phyloP scores from a whole-genome alignment of 2,797 vertebrate species.

The Helarctos malayanus region DNA sequence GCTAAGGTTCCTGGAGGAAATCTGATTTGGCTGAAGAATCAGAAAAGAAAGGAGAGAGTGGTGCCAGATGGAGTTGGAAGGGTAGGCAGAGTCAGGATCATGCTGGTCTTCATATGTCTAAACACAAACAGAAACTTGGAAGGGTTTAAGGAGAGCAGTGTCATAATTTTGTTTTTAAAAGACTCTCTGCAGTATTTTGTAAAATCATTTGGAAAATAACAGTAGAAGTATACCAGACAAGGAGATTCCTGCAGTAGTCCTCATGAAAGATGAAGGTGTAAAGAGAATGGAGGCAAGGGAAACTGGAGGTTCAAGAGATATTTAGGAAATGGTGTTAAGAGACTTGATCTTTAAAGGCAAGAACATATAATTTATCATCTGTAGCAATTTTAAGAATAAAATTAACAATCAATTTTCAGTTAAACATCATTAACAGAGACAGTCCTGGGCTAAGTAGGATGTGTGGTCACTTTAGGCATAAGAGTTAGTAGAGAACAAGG shows the following conservation, averaged over 20 bases:
- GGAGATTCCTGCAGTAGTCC: neutral
- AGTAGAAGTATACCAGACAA: neutral
- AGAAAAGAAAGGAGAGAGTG: neutral
- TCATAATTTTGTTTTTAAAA: neutral
- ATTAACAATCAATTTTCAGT: neutral
- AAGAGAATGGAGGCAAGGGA: neutral
- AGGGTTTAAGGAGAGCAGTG: neutral
- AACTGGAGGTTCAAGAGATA: neutral
- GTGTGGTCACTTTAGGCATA: neutral
- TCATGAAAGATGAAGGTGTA: neutral
- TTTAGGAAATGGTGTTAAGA: constrained; percentile 43
- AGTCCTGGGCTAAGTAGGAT: neutral
- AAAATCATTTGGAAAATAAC: neutral
- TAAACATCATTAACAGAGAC: neutral
- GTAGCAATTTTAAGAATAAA: neutral
- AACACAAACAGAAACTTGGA: neutral
- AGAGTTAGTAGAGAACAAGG: neutral
- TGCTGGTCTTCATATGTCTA: neutral
- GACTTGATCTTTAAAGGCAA: neutral
- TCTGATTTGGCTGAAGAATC: neutral
- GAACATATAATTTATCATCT: neutral
- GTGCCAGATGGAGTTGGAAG: fast-evolving
- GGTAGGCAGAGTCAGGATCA: neutral
- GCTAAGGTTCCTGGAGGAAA: neutral
- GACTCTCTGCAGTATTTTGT: neutral